Conservation (phyloP, 2,797 vertebrate species). For the Remorina albescens region DNA sequence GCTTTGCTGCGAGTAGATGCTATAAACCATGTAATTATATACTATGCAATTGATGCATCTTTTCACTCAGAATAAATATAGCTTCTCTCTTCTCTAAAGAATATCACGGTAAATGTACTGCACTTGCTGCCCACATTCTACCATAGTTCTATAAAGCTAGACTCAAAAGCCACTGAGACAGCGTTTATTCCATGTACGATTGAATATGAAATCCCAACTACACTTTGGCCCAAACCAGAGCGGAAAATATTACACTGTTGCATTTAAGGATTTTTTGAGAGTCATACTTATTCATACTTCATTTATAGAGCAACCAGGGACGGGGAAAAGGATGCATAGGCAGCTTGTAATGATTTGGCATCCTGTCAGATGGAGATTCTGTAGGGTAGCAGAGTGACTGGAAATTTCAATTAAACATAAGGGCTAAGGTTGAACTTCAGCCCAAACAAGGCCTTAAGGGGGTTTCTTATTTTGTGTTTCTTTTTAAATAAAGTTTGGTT, state of each 20-base stretch:
- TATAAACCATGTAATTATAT: constrained; percentile 4
- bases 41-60: neutral
- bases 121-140: constrained; percentile 14
- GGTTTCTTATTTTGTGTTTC: neutral
- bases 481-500: neutral
- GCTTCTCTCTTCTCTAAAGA: constrained; percentile 6
- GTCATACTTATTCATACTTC: constrained; percentile 43
- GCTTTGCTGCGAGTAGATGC: constrained; percentile 1
- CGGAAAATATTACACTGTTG: constrained; percentile 35
- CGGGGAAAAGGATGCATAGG: constrained; percentile 15
- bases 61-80: constrained; percentile 21
- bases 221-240: constrained; percentile 12
- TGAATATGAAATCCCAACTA: constrained; percentile 25
- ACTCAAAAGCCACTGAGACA: constrained; percentile 1
- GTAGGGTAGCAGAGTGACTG: neutral
- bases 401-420: constrained; percentile 15
- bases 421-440: neutral
- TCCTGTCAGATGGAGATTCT: constrained; percentile 20
- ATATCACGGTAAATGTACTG: constrained; percentile 20
- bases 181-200: constrained; percentile 9
- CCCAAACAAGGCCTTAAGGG: no score
- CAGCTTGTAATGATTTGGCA: constrained; percentile 20
- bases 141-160: neutral
- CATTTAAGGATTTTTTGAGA: constrained; percentile 10
- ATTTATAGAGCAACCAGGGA: constrained; percentile 1